phyloP scores from a whole-genome alignment of 1,140 invertebrate genomes.

The Armadillidium nasatum region DNA sequence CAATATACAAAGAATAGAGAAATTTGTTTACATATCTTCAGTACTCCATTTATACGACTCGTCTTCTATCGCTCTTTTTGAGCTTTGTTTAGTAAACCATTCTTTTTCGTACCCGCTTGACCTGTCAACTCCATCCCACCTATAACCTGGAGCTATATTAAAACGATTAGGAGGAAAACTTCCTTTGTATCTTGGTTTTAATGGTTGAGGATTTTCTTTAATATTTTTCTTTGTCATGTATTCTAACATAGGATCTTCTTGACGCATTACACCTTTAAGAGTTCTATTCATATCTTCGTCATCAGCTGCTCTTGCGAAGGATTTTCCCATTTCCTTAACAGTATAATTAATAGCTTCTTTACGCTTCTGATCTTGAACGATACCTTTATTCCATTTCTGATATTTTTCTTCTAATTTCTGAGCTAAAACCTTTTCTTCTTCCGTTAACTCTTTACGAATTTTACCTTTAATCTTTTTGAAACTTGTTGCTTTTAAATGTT shows the following conservation, averaged over 20 bases:
- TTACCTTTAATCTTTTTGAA: conserved; percentile 35
- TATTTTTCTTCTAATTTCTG: conserved; percentile 45
- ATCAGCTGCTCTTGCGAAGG: conserved; percentile 79
- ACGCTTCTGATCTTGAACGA: conserved; percentile 65
- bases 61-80: conserved; percentile 69
- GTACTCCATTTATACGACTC: conserved; percentile 93
- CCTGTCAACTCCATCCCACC: conserved; percentile 97
- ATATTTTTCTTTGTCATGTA: conserved; percentile 73
- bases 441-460: neutral
- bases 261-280: conserved; percentile 68
- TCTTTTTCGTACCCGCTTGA: conserved; percentile 95
- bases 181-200: conserved; percentile 42
- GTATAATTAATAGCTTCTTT: conserved; percentile 63
- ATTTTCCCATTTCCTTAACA: conserved; percentile 80
- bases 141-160: conserved; percentile 82
- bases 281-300: conserved; percentile 79
- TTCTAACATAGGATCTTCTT: conserved; percentile 87
- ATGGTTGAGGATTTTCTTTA: conserved; percentile 53
- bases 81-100: conserved; percentile 73
- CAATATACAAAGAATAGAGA: too few species aligned
- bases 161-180: conserved; percentile 80
- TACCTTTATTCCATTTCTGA: conserved; percentile 41
- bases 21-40: conserved; percentile 75
- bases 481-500: conserved; percentile 30
- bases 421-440: too few species aligned